Evolutionary conservation across 1,140 invertebrate genomes (phyloP), one percentile per base, ranked within the genome.

Genomic region (Lepidurus arcticus): DNA sequence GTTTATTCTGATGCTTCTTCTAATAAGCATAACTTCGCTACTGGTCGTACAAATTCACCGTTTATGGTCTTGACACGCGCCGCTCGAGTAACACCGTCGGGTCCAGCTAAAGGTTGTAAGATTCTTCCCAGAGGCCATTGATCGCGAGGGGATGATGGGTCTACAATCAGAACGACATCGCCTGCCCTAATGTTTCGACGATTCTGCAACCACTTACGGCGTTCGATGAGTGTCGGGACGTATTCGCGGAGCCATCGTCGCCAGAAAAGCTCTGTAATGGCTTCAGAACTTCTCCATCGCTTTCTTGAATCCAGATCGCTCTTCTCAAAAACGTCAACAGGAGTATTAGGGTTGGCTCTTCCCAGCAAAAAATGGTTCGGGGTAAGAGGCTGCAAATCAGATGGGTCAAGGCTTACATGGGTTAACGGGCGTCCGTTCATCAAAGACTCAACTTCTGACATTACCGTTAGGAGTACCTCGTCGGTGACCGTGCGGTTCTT

Each of bases 291-390:
- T 44, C 76, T 73, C 80, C 80, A 81, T 44, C 79, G 43, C 43
- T 78, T 75, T 21, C 79, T 43, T 6, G 65, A 73, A 73, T 44
- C 53, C 7, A 78, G 1, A 1, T 78, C 74, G 1, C 11, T 11
- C 6, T 80, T 47, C 21, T 47, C 53, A 74, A 80, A 78, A 16
- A 77, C 9, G 8, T 76, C 80, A 6, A 75, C 78, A 10, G 78
- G 47, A 24, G 73, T 42, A 73, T 73, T 16, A 13, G 73, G 74
- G 42, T 76, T 77, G 7, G 75, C 34, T 47, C 74, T 77, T 42
- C 78, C 78, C 7, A 78, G 74, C 6, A 79, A 75, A 44, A 79
- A 76, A 75, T 79, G 78, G n/a, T 76, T 79, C 16, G 78, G 78
- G 0, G 78, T 79, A 7, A 79, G 47, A 0, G 78, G 44, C 34